Conservation (phyloP, 2,888 invertebrate species). For the Drosophila kambysellisi region DNA sequence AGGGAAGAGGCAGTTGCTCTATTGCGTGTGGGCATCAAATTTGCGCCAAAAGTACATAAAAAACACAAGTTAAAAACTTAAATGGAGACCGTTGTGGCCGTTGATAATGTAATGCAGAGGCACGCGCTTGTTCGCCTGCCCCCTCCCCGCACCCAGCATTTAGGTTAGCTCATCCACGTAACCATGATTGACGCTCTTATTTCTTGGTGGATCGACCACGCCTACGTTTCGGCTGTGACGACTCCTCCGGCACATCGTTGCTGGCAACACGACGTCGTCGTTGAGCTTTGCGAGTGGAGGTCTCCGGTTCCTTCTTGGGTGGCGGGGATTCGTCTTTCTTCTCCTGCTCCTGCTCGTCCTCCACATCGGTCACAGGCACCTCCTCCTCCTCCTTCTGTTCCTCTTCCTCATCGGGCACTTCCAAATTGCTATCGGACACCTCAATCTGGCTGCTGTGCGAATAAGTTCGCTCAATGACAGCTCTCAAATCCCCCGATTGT, state of each 20-base stretch:
- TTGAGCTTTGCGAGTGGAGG: conserved; percentile 24
- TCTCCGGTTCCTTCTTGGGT: conserved; percentile 41
- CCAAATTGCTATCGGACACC: conserved; percentile 55
- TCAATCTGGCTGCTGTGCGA: conserved; percentile 79
- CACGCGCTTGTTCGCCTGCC: conserved; percentile 29
- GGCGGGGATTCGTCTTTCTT: conserved; percentile 7
- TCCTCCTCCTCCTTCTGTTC: conserved; percentile 10
- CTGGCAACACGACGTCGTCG: conserved; percentile 29
- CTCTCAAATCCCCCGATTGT: conserved; percentile 86
- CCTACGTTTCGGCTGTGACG: conserved; percentile 48
- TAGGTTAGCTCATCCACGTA: conserved; percentile 22
- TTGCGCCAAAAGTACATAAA: conserved; percentile 73
- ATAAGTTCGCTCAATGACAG: conserved; percentile 86
- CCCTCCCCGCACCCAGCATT: not conserved
- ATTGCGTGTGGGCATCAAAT: conserved; percentile 76
- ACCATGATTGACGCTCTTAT: conserved; percentile 43
- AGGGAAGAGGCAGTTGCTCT: conserved; percentile 35
- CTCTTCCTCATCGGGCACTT: conserved; percentile 16
- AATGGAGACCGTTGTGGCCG: conserved; percentile 65
- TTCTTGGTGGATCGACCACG: conserved; percentile 52
- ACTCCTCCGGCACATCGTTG: conserved; percentile 26
- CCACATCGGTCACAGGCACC: conserved; percentile 12
- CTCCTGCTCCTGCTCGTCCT: conserved; percentile 14
- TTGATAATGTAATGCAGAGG: conserved; percentile 19
- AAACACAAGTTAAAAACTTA: conserved; percentile 78